Evolutionary conservation across 2,888 invertebrate genomes (phyloP).

Genomic region (Tipula lateralis): DNA sequence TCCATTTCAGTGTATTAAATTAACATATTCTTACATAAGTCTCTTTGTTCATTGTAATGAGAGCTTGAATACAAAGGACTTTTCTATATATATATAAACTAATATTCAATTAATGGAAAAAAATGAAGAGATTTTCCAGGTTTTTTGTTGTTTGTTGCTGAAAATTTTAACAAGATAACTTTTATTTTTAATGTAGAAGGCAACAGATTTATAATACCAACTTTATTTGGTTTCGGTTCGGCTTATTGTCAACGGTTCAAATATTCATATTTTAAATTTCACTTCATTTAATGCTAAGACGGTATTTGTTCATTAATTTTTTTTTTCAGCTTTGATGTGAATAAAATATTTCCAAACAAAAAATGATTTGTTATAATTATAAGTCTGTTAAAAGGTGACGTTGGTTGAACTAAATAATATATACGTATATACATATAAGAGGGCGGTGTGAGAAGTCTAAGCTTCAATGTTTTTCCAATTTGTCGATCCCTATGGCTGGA

Average conservation of each 20-base stretch:
- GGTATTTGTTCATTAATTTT: too few relatives aligned
- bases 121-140: neutral
- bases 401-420: too few relatives aligned
- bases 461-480: too few relatives aligned
- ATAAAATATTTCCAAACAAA: too few relatives aligned
- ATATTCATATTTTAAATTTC: neutral
- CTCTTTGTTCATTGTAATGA: neutral
- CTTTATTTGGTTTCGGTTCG: neutral
- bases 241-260: neutral
- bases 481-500: too few relatives aligned
- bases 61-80: neutral
- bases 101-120: neutral
- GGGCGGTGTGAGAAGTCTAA: too few relatives aligned
- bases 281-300: neutral
- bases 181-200: neutral
- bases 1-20: neutral
- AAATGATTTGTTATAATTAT: too few relatives aligned
- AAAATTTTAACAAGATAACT: neutral
- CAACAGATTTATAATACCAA: neutral
- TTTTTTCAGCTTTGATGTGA: too few relatives aligned
- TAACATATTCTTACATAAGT: neutral
- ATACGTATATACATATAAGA: too few relatives aligned
- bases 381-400: too few relatives aligned
- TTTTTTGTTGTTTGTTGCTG: neutral
- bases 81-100: neutral